A percentile compares a stretch with the other conserved stretches of the same genome.
These are phyloP conservation scores for Microhierax caerulescens DNA, from an alignment of 2,797 vertebrate species.

Conservation along the genomic window DNA sequence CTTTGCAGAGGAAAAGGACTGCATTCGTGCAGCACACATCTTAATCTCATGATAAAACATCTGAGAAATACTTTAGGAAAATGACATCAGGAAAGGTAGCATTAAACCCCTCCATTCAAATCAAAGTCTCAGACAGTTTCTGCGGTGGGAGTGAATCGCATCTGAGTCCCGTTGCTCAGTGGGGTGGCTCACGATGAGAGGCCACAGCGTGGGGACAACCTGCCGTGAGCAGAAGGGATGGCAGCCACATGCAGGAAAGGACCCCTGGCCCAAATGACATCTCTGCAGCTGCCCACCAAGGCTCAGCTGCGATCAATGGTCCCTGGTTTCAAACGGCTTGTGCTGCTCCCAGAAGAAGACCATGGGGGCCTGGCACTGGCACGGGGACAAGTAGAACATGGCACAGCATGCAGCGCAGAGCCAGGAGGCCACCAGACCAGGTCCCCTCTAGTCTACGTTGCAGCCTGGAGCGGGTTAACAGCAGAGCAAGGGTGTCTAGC, in stretches of 20 bases:
- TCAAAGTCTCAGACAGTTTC: neutral
- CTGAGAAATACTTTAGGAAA: neutral
- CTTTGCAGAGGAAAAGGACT: neutral
- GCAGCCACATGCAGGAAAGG: neutral
- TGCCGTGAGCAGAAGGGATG: neutral
- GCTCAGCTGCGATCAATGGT: neutral
- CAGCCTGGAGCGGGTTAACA: neutral
- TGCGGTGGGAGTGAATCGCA: accelerated
- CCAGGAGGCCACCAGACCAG: neutral
- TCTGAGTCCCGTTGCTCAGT: neutral
- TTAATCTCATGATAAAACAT: neutral
- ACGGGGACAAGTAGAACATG: neutral
- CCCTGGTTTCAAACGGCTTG: neutral
- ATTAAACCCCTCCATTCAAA: neutral
- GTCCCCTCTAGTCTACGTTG: neutral
- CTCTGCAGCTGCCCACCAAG: neutral
- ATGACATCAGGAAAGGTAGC: neutral
- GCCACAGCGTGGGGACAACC: neutral
- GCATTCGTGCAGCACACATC: neutral
- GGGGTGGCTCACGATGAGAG: neutral
- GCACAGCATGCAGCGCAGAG: neutral
- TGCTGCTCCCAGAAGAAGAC: neutral
- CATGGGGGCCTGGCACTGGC: neutral
- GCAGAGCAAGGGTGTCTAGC: neutral
- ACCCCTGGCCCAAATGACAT: neutral